These are phyloP conservation scores for Natator depressus DNA, from an alignment of 2,113 vertebrate genomes.

Conservation along the genomic window DNA sequence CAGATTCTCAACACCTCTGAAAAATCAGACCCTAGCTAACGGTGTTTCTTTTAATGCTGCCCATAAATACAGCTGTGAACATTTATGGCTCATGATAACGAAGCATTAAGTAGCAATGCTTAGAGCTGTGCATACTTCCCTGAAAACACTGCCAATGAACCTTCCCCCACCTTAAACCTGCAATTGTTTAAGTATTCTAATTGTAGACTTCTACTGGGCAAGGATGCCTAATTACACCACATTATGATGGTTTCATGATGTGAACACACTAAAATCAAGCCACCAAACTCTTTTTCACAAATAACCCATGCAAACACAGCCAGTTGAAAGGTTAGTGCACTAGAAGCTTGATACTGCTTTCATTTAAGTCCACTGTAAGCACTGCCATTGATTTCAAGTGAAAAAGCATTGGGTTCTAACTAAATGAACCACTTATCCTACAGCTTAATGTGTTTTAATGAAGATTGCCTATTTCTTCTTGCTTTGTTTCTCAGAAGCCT, in stretches of 20 bases:
- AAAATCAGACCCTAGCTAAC: neutral
- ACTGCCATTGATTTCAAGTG: neutral
- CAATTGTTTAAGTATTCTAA: neutral
- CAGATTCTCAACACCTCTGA: neutral
- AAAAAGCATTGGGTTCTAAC: neutral
- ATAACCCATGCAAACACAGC: neutral
- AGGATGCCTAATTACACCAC: neutral
- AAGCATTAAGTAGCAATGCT: neutral
- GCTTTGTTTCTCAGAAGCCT: neutral
- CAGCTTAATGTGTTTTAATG: neutral
- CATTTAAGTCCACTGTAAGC: neutral
- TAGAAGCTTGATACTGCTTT: neutral
- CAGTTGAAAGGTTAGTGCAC: accelerated
- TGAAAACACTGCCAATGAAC: neutral
- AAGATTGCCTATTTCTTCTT: neutral
- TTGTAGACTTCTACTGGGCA: neutral
- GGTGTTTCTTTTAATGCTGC: neutral
- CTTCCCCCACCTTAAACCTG: neutral
- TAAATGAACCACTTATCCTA: neutral
- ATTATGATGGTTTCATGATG: neutral
- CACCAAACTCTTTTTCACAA: neutral
- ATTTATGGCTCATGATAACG: accelerated
- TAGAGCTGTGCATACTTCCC: accelerated
- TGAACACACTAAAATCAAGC: accelerated
- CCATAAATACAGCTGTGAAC: accelerated